Percentiles rank a stretch among this genome's conserved stretches.
These are phyloP conservation scores for Plebejus melissa DNA, from an alignment of 2,888 invertebrate species.

Conservation along the genomic window DNA sequence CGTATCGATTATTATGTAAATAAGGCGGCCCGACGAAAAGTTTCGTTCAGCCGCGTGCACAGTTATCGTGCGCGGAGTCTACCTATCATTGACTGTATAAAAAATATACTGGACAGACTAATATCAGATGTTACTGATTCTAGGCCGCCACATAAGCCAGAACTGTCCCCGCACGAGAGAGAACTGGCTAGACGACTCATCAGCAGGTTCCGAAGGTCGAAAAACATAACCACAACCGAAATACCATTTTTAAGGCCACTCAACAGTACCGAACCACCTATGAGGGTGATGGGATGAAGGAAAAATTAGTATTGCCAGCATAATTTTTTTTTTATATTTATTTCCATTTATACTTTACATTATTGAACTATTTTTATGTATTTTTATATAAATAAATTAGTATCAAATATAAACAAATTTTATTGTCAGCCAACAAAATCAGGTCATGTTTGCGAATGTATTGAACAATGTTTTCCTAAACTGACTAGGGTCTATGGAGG, in stretches of 20 bases:
- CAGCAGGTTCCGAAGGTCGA: constrained; percentile 60
- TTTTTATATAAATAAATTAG: not conserved
- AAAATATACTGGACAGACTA: too few species aligned
- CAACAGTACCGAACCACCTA: constrained; percentile 42
- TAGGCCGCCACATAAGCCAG: constrained; percentile 57
- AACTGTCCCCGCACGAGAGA: constrained; percentile 55
- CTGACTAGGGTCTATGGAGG: not conserved
- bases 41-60: too few species aligned
- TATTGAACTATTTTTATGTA: not conserved
- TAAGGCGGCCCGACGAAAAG: too few species aligned
- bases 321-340: not conserved
- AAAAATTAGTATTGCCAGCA: not conserved
- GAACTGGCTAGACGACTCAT: constrained; percentile 60
- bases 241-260: constrained; percentile 53
- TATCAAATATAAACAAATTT: not conserved
- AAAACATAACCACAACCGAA: constrained; percentile 46
- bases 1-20: too few species aligned
- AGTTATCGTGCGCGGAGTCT: too few species aligned
- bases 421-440: not conserved
- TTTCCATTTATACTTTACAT: not conserved
- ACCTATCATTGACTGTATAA: too few species aligned
- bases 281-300: constrained; percentile 16
- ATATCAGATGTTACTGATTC: not conserved
- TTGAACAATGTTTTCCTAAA: not conserved
- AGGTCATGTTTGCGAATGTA: constrained; percentile 11